Conservation (phyloP, 2,797 vertebrate species). For the Phoebastria nigripes region DNA sequence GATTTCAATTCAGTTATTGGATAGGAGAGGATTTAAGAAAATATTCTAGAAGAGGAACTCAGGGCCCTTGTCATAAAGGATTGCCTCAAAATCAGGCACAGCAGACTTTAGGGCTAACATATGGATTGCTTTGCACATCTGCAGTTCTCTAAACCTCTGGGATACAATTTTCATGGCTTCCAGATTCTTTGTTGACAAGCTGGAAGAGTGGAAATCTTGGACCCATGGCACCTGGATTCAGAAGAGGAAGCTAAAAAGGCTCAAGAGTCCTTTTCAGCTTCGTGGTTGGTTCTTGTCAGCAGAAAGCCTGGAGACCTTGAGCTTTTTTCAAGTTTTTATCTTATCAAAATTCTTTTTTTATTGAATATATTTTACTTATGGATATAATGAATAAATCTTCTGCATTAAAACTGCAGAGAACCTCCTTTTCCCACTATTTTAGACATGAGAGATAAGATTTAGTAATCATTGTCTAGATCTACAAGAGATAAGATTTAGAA, state of each 20-base stretch:
- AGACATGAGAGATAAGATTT: neutral
- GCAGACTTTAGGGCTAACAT: neutral
- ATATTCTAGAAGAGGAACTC: neutral
- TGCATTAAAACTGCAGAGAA: neutral
- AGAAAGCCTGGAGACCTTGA: neutral
- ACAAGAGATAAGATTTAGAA: too few species aligned
- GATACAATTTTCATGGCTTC: neutral
- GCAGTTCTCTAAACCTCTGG: neutral
- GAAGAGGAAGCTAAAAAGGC: neutral
- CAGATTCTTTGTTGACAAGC: neutral
- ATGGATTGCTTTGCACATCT: neutral
- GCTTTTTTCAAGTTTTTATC: neutral
- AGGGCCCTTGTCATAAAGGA: neutral
- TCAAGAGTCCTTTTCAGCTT: neutral
- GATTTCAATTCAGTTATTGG: neutral
- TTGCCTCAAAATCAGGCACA: neutral
- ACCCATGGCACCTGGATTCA: neutral
- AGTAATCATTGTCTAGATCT: neutral
- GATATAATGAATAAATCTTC: neutral
- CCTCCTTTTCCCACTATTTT: neutral
- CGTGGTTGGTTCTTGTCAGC: neutral
- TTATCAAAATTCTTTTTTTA: rapidly evolving
- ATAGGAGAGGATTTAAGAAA: neutral
- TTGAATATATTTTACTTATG: neutral
- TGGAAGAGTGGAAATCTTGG: neutral